These are phyloP conservation scores for Tribolium madens DNA, from an alignment of 1,140 invertebrate species.

Conservation along the genomic window DNA sequence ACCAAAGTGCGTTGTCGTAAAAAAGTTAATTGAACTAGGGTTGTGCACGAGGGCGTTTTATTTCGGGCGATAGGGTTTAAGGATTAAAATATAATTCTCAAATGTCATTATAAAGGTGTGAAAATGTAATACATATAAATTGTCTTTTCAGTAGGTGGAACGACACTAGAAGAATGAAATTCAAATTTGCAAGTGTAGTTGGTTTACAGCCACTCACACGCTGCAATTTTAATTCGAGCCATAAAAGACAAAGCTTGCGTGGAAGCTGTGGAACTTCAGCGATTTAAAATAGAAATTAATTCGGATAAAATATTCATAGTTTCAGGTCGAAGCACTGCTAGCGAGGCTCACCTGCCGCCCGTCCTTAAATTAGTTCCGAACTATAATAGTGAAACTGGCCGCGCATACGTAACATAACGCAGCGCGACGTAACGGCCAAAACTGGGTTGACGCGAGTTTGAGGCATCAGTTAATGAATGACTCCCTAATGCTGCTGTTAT, in stretches of 20 bases:
- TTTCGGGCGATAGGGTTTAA: conserved; percentile 28
- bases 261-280: conserved; percentile 39
- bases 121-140: conserved; percentile 40
- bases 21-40: conserved; percentile 36
- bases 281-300: conserved; percentile 48
- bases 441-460: conserved; percentile 43
- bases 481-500: conserved; percentile 55
- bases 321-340: not conserved
- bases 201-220: conserved; percentile 32
- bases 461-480: conserved; percentile 53
- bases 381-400: conserved; percentile 1
- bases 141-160: conserved; percentile 35
- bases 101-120: conserved; percentile 34
- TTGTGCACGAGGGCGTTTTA: conserved; percentile 11
- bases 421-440: not conserved
- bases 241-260: conserved; percentile 38
- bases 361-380: conserved; percentile 37
- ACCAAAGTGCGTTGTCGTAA: conserved; percentile 18
- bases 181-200: conserved; percentile 37
- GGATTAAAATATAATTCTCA: conserved; percentile 38
- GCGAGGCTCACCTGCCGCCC: conserved; percentile 18
- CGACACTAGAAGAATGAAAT: conserved; percentile 34
- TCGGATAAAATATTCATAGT: conserved; percentile 48
- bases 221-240: conserved; percentile 32
- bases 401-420: conserved; percentile 11